Base-by-base conservation (phyloP, 2,888 invertebrate species). In the Drosophila leonis region DNA sequence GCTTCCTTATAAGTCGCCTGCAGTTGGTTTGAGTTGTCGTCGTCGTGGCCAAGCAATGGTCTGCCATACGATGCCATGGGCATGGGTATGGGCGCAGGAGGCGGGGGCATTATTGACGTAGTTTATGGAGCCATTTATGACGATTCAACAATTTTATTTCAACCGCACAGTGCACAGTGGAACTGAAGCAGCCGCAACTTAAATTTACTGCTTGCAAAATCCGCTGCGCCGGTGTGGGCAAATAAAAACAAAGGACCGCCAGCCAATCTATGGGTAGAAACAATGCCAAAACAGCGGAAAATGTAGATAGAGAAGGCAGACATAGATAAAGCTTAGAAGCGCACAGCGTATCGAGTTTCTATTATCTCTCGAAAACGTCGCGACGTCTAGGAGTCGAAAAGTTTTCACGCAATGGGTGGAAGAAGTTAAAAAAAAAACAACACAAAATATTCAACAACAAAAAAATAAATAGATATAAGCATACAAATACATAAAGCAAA, bases 111-210 rank as follows among this genome's bases (percentile, higher is more conserved):
- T 82, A 87, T 90, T 90, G 88, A 84, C 85, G 90, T 82, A 84
- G 85, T 87, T 87, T 87, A 87, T 90, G 90, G 80, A 87, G 88
- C 89, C 90, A 87, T 87, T 87, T 87, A 89, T 87, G 90, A 90
- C 90, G 88, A 90, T 90, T 90, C 86, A 86, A 90, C 90, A 90
- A 86, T 86, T 86, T 86, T 86, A 87, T 86, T 86, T 90, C 84
- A 79, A 81, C 90, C 89, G 69, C 90, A 88, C 88, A 83, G 66
- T 67, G 88, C 78, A 82, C 44, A 68, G 60, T 41, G 68, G 24
- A 41, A 62, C 41, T 33, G 57, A 27, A 46, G 68, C 67, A 72
- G 73, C 72, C 72, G 55, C 79, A 79, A 79, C 90, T 86, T 84
- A 77, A 90, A 90, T 86, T 90, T 86, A 90, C 87, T 88, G 80